phyloP scores from a whole-genome alignment of 1,140 invertebrate species.

The Nasonia vitripennis region DNA sequence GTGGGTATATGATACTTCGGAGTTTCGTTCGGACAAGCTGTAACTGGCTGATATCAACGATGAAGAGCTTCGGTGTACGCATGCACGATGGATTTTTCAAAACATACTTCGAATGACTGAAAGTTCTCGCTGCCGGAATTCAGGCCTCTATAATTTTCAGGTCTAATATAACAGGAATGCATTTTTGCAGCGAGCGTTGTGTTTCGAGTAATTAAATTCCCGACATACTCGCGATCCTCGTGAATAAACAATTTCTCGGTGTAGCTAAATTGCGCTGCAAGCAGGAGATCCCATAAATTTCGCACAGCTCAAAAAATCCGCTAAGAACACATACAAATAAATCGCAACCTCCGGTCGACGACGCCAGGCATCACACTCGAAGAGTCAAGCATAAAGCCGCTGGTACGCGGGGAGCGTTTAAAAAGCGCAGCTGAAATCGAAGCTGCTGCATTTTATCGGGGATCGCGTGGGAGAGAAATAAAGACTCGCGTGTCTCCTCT shows the following conservation, averaged over 20 bases:
- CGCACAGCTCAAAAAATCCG: background rate
- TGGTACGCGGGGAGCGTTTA: background rate
- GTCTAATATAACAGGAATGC: background rate
- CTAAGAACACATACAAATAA: constrained; percentile 27
- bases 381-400: constrained; percentile 14
- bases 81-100: constrained; percentile 10
- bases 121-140: background rate
- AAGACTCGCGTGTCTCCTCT: constrained; percentile 37
- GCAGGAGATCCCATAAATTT: background rate
- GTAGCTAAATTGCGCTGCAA: background rate
- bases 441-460: constrained; percentile 39
- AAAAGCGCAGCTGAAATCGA: constrained; percentile 27
- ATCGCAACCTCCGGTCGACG: constrained; percentile 2
- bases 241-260: too few relatives aligned
- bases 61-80: background rate
- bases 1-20: too few relatives aligned
- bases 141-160: background rate
- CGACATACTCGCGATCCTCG: too few relatives aligned
- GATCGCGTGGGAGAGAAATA: constrained; percentile 33
- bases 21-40: too few relatives aligned
- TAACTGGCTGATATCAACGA: too few relatives aligned
- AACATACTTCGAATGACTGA: constrained; percentile 5
- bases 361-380: background rate
- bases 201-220: too few relatives aligned
- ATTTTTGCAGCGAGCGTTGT: too few relatives aligned